phyloP scores from a whole-genome alignment of 2,797 vertebrate genomes.

The Sebastes taczanowskii region DNA sequence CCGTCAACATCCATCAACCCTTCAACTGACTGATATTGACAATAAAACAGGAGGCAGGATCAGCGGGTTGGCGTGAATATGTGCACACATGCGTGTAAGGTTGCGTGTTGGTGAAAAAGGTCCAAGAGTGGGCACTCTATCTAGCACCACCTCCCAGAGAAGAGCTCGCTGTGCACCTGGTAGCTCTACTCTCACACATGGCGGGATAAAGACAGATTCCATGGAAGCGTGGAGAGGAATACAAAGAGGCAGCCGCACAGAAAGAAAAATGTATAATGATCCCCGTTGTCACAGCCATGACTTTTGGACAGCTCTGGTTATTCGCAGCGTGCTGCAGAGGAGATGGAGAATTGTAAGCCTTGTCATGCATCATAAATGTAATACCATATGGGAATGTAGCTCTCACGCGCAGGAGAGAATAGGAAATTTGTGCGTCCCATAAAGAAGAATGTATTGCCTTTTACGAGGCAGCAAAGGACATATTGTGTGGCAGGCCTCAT shows the following conservation, averaged over 20 bases:
- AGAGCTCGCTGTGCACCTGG: slow-evolving; percentile 43
- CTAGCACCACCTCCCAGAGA: slow-evolving; percentile 28
- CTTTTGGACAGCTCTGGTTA: slow-evolving; percentile 71
- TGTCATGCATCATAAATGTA: slow-evolving; percentile 76
- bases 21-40: slow-evolving; percentile 70
- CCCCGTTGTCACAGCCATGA: slow-evolving; percentile 66
- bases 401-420: slow-evolving; percentile 46
- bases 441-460: slow-evolving; percentile 55
- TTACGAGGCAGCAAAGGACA: slow-evolving; percentile 56
- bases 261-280: slow-evolving; percentile 72
- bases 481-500: slow-evolving; percentile 58
- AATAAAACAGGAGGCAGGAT: slow-evolving; percentile 72
- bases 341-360: slow-evolving; percentile 64
- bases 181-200: slow-evolving; percentile 28
- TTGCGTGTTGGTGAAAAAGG: slow-evolving; percentile 35
- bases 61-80: slow-evolving; percentile 38
- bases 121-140: slow-evolving; percentile 47
- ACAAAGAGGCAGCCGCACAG: slow-evolving; percentile 54
- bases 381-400: slow-evolving; percentile 62
- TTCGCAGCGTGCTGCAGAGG: slow-evolving; percentile 44
- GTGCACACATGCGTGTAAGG: slow-evolving; percentile 51
- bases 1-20: slow-evolving; percentile 71
- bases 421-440: slow-evolving; percentile 50
- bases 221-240: slow-evolving; percentile 59
- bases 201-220: slow-evolving; percentile 59